phyloP scores from a whole-genome alignment of 2,113 vertebrate species.

The Heterocephalus glaber region DNA sequence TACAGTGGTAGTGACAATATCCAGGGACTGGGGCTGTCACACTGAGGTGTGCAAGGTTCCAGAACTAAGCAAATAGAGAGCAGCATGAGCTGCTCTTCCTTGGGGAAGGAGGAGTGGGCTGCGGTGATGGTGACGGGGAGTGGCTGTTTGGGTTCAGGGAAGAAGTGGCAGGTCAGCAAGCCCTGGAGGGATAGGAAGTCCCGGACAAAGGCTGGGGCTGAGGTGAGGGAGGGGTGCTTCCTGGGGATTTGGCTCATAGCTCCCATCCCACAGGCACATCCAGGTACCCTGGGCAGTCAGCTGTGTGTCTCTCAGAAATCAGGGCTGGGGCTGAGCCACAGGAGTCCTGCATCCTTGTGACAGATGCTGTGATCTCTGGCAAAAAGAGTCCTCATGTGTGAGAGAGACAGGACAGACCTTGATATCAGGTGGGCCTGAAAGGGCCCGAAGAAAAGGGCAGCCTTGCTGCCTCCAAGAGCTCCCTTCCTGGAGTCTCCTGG shows the following conservation, averaged over 20 bases:
- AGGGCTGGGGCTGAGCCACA: neutral
- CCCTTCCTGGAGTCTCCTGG: neutral
- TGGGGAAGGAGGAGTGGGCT: neutral
- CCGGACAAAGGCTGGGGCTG: neutral
- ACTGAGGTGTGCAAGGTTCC: neutral
- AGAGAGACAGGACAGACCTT: neutral
- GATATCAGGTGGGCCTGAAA: neutral
- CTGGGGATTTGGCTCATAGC: neutral
- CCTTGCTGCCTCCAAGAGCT: neutral
- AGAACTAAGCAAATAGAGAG: neutral
- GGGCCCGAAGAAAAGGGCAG: neutral
- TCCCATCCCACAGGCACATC: too few species aligned
- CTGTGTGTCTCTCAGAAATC: neutral
- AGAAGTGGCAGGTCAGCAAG: neutral
- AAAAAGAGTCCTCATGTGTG: neutral
- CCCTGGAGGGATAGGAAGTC: neutral
- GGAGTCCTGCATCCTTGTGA: neutral
- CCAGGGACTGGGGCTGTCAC: neutral
- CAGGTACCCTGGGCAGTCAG: accelerated
- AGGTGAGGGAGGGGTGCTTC: neutral
- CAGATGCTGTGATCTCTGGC: neutral
- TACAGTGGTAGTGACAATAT: neutral
- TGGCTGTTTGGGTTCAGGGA: neutral
- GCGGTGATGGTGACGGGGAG: neutral
- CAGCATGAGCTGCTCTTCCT: neutral